Evolutionary conservation across 2,113 vertebrate genomes (phyloP).

Genomic region (Halichoeres trimaculatus): DNA sequence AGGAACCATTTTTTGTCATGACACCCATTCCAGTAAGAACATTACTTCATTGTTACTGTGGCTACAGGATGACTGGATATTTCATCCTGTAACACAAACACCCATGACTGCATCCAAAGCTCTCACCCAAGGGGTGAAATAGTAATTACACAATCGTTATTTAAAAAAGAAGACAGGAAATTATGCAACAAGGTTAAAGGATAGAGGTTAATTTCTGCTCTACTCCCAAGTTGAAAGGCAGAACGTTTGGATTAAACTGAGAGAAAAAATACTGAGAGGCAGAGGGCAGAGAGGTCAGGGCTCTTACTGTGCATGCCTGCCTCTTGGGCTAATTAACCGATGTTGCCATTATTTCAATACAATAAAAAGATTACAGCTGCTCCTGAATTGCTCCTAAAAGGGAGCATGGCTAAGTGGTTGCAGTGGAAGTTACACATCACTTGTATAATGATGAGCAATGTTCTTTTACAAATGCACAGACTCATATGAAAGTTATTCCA

Average conservation of each 20-base stretch:
- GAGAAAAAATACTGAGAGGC: constrained; percentile 3
- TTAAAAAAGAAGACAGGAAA: constrained; percentile 2
- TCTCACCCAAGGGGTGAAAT: background rate
- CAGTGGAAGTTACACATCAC: background rate
- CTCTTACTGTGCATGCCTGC: constrained; percentile 3
- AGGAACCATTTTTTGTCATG: background rate
- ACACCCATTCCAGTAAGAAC: background rate
- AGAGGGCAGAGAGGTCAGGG: constrained; percentile 10
- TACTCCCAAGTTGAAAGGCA: background rate
- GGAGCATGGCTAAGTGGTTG: background rate
- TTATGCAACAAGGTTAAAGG: constrained; percentile 5
- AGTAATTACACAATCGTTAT: background rate
- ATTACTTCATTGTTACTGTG: background rate
- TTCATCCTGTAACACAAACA: background rate
- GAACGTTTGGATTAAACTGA: constrained; percentile 4
- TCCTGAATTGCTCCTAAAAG: background rate
- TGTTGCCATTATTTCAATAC: constrained; percentile 23
- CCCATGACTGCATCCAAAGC: background rate
- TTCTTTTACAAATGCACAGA: background rate
- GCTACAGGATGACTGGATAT: background rate
- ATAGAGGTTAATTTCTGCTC: constrained; percentile 30
- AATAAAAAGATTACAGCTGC: background rate
- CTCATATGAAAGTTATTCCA: background rate
- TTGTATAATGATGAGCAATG: background rate
- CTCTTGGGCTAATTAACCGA: constrained; percentile 28